Evolutionary conservation across 2,113 vertebrate species (phyloP), one percentile per base, ranked within the genome.

Genomic region (Pheucticus melanocephalus): DNA sequence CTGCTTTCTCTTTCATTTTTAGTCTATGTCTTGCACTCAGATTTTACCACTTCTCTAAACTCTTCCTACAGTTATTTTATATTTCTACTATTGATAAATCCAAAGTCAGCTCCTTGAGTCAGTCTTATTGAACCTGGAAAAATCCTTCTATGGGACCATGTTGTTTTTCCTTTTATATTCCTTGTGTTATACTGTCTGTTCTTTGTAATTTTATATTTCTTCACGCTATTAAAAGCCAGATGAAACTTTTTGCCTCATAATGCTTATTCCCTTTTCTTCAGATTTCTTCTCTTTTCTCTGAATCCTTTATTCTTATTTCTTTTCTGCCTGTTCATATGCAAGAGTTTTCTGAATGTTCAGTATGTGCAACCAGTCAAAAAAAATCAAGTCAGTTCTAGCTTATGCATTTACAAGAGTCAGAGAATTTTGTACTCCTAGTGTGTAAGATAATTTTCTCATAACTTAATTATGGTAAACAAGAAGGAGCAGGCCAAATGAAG

Each of bases 391-490:
- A 66, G n/a, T 82, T 94, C 60, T 54, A 80, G 22, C 14, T 84
- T 72, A 50, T 53, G 16, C 24, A 28, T 73, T 82, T 87, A 45
- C 28, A 83, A 92, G 69, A 76, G 57, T 27, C 15, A 53, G 65
- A 79, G 15, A 85, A 92, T 42, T 65, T 82, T 81, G 45, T 78
- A 71, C 95, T 97, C 63, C 76, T 90, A 90, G 81, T 92, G 85
- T 77, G 69, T 69, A 45, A 84, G 63, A 85, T 35, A 30, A 51
- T 90, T 96, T 95, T 76, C 82, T 88, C 93, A 66, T 88, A 90
- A 88, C 48, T 93, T 93, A 97, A 95, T 96, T 90, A 95, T 82
- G 70, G 94, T 84, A 96, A 97, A 94, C 72, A 93, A 81, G 80
- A 82, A 80, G 82, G 33, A 88, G 72, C 33, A 82, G 44, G n/a